Base-by-base conservation (phyloP, 2,113 vertebrate species). In the Oceanodroma tethys region DNA sequence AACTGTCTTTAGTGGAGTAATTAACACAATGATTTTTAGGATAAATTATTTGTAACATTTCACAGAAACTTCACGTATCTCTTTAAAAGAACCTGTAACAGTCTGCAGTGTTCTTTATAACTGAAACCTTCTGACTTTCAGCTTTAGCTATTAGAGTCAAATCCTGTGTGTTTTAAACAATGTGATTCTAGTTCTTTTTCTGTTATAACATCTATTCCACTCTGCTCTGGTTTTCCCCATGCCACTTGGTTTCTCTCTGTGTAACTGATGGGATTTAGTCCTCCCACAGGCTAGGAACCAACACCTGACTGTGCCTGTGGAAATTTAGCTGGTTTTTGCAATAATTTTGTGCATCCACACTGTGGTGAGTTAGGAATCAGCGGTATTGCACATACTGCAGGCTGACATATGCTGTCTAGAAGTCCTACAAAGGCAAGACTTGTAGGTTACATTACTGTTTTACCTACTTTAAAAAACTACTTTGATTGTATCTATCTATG, bases 191-290 rank as follows among this genome's bases (percentile, higher is more conserved):
- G 9, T 84, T 15, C 30, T 66, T 88, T 30, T 43, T 66, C 59
- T 78, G 14, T 73, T 81, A 16, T 26, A 93, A 88, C 42, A 67
- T 45, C 65, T 75, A 1, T 48, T 82, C 10, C 43, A 27, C 32
- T 91, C 86, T 81, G 79, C 23, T 92, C 50, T 70, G 27, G 3
- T 86, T 95, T 93, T 74, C 42, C 30, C 25, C 5, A 0, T 95
- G 91, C 86, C 87, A 48, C 40, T 78, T 91, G 81, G 63, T 79
- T 96, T 97, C 74, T 96, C 91, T 96, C 70, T 96, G 81, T 74
- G 68, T 58, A 71, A 36, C 38, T 85, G n/a, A 38, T 81, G 18
- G 52, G 42, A 29, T 27, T 74, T 45, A 66, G 32, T 75, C 20
- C 27, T 42, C 22, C 36, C 55, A 43, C 43, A 4, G 71, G 45